Evolutionary conservation across 2,113 vertebrate species (phyloP).

Genomic region (Aptenodytes forsteri): DNA sequence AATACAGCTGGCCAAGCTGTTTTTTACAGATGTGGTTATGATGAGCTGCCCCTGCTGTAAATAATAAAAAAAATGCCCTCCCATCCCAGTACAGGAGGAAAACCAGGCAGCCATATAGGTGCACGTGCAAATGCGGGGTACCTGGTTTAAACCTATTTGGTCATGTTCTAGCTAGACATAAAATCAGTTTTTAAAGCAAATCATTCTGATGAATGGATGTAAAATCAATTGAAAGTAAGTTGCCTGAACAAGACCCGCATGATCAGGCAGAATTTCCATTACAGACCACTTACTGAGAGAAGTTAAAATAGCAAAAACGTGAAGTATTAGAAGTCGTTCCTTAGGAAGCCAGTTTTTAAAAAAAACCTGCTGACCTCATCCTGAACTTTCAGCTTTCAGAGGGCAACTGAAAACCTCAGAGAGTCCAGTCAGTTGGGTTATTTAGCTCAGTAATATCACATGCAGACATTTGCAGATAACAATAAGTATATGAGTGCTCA

Average conservation of each 20-base stretch:
- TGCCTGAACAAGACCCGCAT: not conserved
- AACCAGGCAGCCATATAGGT: not conserved
- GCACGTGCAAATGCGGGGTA: rapidly evolving
- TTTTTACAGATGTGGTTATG: not conserved
- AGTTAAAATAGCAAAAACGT: not conserved
- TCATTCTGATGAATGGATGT: not conserved
- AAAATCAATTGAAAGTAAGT: not conserved
- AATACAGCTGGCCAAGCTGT: not conserved
- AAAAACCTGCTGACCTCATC: not conserved
- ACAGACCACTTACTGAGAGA: not conserved
- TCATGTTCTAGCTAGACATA: not conserved
- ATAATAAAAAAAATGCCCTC: not conserved
- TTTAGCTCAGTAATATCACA: not conserved
- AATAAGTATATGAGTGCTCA: not conserved
- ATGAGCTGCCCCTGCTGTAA: not conserved
- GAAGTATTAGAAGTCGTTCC: not conserved
- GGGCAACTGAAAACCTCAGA: not conserved
- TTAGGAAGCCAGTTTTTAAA: not conserved
- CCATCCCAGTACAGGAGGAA: not conserved
- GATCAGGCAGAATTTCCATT: not conserved
- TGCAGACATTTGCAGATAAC: not conserved
- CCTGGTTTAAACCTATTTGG: not conserved
- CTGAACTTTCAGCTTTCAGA: not conserved
- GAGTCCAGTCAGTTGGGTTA: not conserved
- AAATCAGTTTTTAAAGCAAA: not conserved